Conservation (phyloP, 2,113 vertebrate species). For the Uria lomvia region DNA sequence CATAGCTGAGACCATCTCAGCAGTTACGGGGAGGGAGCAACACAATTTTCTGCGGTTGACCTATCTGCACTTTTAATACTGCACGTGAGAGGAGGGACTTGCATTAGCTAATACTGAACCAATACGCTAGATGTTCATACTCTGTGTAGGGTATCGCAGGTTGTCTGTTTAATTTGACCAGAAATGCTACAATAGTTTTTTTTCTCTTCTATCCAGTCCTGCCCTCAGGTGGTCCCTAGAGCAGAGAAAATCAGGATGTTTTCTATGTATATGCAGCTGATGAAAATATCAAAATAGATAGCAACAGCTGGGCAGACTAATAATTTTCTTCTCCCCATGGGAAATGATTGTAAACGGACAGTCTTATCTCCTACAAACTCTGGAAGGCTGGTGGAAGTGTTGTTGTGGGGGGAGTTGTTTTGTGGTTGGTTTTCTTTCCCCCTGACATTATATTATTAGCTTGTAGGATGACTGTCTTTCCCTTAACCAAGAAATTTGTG, state of each 20-base stretch:
- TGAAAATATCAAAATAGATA: background rate
- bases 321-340: background rate
- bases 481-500: background rate
- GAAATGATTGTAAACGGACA: background rate
- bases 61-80: background rate
- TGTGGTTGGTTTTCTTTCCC: background rate
- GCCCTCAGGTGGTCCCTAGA: background rate
- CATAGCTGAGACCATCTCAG: background rate
- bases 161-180: background rate
- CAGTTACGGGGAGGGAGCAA: background rate
- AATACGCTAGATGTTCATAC: background rate
- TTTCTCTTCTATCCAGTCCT: background rate
- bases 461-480: background rate
- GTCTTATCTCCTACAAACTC: background rate
- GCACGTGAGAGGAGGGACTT: background rate
- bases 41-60: background rate
- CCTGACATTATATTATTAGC: background rate
- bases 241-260: background rate
- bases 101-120: background rate
- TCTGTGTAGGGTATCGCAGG: background rate
- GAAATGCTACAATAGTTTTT: background rate
- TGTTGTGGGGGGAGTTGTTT: background rate
- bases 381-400: background rate
- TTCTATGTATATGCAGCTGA: background rate
- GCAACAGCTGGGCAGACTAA: background rate